Evolutionary conservation across 1,140 invertebrate species (phyloP).

Genomic region (Achatina immaculata): DNA sequence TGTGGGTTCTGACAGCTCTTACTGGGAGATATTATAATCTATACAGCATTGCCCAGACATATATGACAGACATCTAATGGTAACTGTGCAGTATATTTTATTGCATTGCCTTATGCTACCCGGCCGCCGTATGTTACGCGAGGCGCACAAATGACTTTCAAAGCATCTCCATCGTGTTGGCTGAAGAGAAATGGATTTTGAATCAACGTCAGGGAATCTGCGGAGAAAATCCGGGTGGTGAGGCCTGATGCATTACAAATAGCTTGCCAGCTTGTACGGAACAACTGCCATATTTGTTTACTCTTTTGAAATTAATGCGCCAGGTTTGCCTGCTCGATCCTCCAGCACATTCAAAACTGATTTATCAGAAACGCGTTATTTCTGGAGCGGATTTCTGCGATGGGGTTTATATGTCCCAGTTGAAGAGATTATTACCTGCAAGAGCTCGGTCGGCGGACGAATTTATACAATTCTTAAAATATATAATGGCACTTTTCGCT

Average conservation of each 20-base stretch:
- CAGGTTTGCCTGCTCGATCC: not conserved
- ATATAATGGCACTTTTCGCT: too few species aligned
- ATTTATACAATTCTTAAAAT: too few species aligned
- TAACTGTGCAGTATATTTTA: too few species aligned
- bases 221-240: not conserved
- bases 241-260: not conserved
- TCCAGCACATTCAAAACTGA: too few species aligned
- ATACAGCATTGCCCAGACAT: not conserved
- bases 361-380: too few species aligned
- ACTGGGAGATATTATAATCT: slow-evolving; percentile 2
- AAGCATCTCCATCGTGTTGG: slow-evolving; percentile 2
- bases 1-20: not conserved
- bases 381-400: too few species aligned
- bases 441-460: too few species aligned
- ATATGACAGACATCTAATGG: not conserved
- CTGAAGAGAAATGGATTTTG: not conserved
- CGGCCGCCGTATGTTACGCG: not conserved
- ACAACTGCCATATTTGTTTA: not conserved
- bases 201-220: not conserved
- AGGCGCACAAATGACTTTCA: not conserved
- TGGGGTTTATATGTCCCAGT: too few species aligned
- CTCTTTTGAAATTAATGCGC: not conserved
- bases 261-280: not conserved
- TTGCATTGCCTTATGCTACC: not conserved
- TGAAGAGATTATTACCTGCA: too few species aligned